Evolutionary conservation across 1,140 invertebrate genomes (phyloP).

Genomic region (Scaptomyza hsui): DNA sequence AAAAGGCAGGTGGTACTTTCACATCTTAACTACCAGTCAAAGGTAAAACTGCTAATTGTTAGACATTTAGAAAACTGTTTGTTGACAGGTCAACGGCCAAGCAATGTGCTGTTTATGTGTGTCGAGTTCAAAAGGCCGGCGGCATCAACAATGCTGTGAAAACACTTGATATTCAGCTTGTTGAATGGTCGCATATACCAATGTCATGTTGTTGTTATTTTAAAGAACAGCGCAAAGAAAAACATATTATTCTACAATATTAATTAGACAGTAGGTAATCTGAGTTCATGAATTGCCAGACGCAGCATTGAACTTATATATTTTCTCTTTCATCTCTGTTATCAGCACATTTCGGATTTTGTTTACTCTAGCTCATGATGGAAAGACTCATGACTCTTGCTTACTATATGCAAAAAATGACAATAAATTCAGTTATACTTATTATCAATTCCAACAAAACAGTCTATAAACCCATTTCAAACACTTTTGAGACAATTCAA

Average conservation of each 20-base stretch:
- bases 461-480: conserved; percentile 4
- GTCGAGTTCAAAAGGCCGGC: conserved; percentile 47
- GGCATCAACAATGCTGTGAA: conserved; percentile 31
- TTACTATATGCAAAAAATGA: too few species aligned
- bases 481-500: not conserved
- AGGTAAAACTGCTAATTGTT: conserved; percentile 18
- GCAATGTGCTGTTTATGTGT: conserved; percentile 26
- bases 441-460: too few species aligned
- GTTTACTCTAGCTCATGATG: too few species aligned
- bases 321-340: conserved; percentile 21
- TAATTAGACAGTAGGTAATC: not conserved
- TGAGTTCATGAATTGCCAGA: not conserved
- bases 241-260: not conserved
- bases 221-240: conserved; percentile 18
- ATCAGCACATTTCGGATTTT: conserved; percentile 19
- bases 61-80: conserved; percentile 14
- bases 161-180: conserved; percentile 21
- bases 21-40: conserved; percentile 9
- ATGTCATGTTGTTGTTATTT: conserved; percentile 36
- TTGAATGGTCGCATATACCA: conserved; percentile 30
- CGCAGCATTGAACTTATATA: not conserved
- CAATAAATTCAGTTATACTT: too few species aligned
- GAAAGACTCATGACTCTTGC: too few species aligned
- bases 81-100: conserved; percentile 34
- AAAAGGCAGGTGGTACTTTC: conserved; percentile 5